Evolutionary conservation across 1,140 invertebrate genomes (phyloP).

Genomic region (Euwallacea fornicatus): DNA sequence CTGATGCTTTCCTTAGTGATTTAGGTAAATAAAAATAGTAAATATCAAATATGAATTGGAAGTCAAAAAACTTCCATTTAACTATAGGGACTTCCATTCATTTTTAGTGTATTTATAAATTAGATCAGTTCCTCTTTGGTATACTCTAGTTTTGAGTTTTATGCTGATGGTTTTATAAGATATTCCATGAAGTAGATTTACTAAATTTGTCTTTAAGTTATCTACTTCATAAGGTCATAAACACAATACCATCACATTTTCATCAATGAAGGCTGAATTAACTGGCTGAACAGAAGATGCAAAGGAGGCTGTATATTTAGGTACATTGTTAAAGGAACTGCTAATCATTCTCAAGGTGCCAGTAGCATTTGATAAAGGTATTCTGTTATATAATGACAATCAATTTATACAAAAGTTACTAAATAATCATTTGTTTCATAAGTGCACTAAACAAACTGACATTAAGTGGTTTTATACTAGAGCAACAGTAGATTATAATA

Average conservation of each 20-base stretch:
- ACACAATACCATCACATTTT: slow-evolving; percentile 47
- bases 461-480: slow-evolving; percentile 47
- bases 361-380: neutral
- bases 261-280: slow-evolving; percentile 55
- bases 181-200: slow-evolving; percentile 32
- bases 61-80: too few species aligned
- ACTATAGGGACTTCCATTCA: too few species aligned
- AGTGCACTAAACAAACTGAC: slow-evolving; percentile 48
- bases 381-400: slow-evolving; percentile 40
- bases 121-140: too few species aligned
- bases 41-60: too few species aligned
- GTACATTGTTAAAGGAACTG: slow-evolving; percentile 10
- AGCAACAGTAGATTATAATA: slow-evolving; percentile 15
- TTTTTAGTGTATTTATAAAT: too few species aligned
- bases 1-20: too few species aligned
- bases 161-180: too few species aligned
- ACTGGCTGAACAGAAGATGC: slow-evolving; percentile 43
- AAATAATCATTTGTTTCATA: slow-evolving; percentile 47
- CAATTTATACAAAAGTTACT: slow-evolving; percentile 46
- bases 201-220: slow-evolving; percentile 50
- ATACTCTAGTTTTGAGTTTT: too few species aligned
- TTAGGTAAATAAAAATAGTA: too few species aligned
- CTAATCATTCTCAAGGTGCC: slow-evolving; percentile 22
- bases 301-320: slow-evolving; percentile 48
- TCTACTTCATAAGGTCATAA: slow-evolving; percentile 50